These are phyloP conservation scores for Muntiacus muntjak DNA, from an alignment of 2,113 vertebrate genomes.

Conservation along the genomic window DNA sequence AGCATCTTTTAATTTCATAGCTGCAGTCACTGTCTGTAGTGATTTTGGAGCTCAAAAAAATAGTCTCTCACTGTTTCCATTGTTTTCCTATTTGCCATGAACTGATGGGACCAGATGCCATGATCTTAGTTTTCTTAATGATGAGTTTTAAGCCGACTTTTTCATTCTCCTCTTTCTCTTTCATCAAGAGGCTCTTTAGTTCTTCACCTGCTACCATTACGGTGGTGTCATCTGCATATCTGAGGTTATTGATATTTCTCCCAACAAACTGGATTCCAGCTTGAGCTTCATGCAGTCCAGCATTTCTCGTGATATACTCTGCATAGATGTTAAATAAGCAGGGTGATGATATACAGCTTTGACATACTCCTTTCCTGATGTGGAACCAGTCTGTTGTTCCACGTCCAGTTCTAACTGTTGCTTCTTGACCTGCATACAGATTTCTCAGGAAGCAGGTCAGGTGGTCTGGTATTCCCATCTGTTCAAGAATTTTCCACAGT, in stretches of 20 bases:
- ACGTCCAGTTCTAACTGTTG: neutral
- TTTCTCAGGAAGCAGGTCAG: neutral
- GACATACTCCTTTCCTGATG: neutral
- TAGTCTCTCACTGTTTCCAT: neutral
- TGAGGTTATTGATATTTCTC: neutral
- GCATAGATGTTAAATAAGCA: neutral
- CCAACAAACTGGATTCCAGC: fast-evolving
- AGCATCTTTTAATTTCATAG: too few relatives aligned
- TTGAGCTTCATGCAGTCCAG: neutral
- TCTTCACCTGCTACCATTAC: neutral
- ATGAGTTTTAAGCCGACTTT: neutral
- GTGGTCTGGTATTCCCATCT: neutral
- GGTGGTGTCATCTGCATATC: neutral
- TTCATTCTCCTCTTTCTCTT: neutral
- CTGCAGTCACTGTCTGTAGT: too few relatives aligned
- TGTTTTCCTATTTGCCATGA: neutral
- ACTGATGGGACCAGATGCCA: neutral
- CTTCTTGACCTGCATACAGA: neutral
- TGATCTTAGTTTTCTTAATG: neutral
- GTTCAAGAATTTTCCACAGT: neutral
- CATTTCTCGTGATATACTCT: neutral
- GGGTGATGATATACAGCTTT: neutral
- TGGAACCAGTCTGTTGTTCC: neutral
- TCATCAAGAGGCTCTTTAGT: neutral
- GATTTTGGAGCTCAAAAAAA: neutral